Percentiles rank a stretch among this genome's conserved stretches.
phyloP scores from a whole-genome alignment of 2,113 vertebrate genomes.

The Dromaius novaehollandiae region DNA sequence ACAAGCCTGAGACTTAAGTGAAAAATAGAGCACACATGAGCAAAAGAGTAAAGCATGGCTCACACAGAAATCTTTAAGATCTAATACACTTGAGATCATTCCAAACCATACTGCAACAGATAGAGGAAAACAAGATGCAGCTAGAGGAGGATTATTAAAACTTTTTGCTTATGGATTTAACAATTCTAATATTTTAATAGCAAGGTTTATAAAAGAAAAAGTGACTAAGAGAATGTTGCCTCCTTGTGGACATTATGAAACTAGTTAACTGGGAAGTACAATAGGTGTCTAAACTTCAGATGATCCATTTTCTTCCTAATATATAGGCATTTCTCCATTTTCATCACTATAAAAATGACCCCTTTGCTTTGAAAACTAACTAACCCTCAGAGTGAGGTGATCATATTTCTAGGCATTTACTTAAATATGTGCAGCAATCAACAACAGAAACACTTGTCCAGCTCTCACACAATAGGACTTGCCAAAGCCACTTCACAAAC shows the following conservation, averaged over 20 bases:
- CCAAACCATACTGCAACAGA: background rate
- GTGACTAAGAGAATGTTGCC: conserved; percentile 6
- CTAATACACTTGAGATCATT: background rate
- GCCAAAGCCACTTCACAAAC: background rate
- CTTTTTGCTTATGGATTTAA: background rate
- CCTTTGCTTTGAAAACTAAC: background rate
- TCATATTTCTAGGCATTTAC: background rate
- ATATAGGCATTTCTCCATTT: background rate
- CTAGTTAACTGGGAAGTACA: background rate
- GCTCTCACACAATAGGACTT: background rate
- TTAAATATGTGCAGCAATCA: background rate
- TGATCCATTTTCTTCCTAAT: background rate
- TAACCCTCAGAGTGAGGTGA: background rate
- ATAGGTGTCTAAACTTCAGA: background rate
- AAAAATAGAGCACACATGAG: background rate
- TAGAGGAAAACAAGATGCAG: background rate
- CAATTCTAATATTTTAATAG: background rate
- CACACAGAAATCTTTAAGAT: background rate
- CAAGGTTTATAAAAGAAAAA: background rate
- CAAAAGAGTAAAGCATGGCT: background rate
- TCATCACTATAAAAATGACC: background rate
- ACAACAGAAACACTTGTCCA: background rate
- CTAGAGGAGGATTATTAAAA: background rate
- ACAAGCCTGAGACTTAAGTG: background rate
- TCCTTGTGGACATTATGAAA: conserved; percentile 32